Evolutionary conservation across 2,888 invertebrate species (phyloP), one percentile per base, ranked within the genome.

Genomic region (Hermodice carunculata): DNA sequence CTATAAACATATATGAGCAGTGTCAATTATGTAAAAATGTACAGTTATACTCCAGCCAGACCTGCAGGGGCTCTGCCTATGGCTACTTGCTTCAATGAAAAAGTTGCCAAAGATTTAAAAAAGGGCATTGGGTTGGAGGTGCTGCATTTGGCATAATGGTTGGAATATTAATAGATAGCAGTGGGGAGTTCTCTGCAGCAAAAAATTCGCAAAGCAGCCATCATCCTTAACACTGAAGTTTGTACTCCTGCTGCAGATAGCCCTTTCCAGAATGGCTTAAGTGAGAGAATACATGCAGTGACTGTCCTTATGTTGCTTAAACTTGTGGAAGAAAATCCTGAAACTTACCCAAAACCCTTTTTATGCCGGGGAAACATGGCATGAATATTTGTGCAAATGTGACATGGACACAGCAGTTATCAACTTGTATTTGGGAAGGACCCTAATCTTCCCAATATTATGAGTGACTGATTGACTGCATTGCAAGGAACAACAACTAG

Each of bases 121-220:
- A 26, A 19, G 28, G 8, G 31, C 0, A 63, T n/a, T 73, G 73
- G 73, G 42, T 71, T 34, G 69, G 67, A 8, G n/a, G n/a, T n/a
- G 8, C 37, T 43, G 48, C 43, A 17, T 71, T 62, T 68, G 70
- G 66, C 3, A 59, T 72, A 1, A 71, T 71, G 71, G 58, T 59
- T 14, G 24, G 56, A 3, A 11, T 73, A 1, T 26, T 71, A 32
- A 60, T 62, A 6, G 73, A 73, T 56, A 68, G 64, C 48, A 66
- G 72, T 11, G 70, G 66, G 3, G 70, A 70, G 51, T 70, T 72
- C 40, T 64, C 19, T 34, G 58, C 60, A 2, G 71, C 64, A 37
- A 68, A 72, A n/a, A 42, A 58, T 43, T 22, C 63, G 64, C 57
- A 56, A 42, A 8, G 40, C 66, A 19, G 37, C 67, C 40, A 72